Evolutionary conservation across 2,113 vertebrate species (phyloP).

Genomic region (Xerus inauris): DNA sequence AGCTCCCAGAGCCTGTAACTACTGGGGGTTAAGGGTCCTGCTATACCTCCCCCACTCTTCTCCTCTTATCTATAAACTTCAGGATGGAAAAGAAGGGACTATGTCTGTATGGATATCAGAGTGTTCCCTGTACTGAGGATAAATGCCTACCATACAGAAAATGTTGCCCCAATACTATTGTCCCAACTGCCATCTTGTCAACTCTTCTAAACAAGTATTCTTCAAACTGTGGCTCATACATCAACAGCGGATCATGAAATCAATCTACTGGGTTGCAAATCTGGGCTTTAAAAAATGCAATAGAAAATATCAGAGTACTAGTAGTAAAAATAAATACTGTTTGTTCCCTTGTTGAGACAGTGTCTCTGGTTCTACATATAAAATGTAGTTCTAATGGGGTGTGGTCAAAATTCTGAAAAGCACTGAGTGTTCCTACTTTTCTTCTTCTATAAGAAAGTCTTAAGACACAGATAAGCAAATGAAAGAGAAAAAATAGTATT

Average conservation of each 20-base stretch:
- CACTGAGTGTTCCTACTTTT: not conserved
- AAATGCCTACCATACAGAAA: not conserved
- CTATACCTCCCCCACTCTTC: not conserved
- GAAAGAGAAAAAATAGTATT: not conserved
- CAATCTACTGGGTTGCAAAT: not conserved
- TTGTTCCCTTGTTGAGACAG: not conserved
- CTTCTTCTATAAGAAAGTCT: not conserved
- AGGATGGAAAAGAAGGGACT: not conserved
- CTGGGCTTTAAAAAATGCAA: not conserved
- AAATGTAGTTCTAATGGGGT: constrained; percentile 6
- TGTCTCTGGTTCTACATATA: not conserved
- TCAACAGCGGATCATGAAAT: constrained; percentile 11
- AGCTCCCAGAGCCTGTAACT: not conserved
- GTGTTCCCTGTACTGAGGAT: not conserved
- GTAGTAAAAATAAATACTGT: not conserved
- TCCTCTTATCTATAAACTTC: not conserved
- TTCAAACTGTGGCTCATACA: constrained; percentile 39
- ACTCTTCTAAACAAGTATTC: constrained; percentile 27
- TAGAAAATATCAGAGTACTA: not conserved
- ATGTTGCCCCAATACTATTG: not conserved
- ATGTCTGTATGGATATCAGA: not conserved
- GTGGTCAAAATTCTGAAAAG: not conserved
- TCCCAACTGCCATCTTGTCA: constrained; percentile 21
- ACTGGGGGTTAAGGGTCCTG: not conserved
- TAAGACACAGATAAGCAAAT: not conserved